These are phyloP conservation scores for Anabas testudineus DNA, from an alignment of 2,797 vertebrate species.

Conservation along the genomic window DNA sequence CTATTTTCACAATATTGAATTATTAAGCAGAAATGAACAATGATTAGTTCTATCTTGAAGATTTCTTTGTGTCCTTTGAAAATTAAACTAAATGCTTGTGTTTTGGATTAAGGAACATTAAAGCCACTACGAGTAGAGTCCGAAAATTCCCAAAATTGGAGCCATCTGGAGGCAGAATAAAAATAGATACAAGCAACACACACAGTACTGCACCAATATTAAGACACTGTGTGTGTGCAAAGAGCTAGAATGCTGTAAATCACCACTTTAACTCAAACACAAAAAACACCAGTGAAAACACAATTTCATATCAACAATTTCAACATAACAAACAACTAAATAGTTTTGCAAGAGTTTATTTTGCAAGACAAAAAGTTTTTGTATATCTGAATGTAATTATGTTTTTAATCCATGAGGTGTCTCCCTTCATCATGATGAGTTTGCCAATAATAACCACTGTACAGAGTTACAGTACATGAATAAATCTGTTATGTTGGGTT, in stretches of 20 bases:
- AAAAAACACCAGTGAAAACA: conserved; percentile 34
- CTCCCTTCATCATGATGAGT: conserved; percentile 38
- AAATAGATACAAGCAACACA: too few species aligned
- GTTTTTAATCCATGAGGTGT: conserved; percentile 39
- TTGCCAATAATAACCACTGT: conserved; percentile 5
- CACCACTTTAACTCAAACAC: conserved; percentile 47
- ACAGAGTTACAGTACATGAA: conserved; percentile 31
- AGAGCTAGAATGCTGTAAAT: conserved; percentile 35
- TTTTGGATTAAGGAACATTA: background rate
- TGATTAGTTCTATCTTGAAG: too few species aligned
- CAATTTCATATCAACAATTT: conserved; percentile 8
- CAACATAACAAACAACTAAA: conserved; percentile 21
- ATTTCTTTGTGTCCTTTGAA: too few species aligned
- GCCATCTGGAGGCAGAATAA: background rate
- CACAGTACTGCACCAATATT: too few species aligned
- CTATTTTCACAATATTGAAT: too few species aligned
- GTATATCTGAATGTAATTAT: conserved; percentile 20
- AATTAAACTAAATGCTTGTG: too few species aligned
- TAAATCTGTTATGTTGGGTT: conserved; percentile 26
- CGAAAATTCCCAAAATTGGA: conserved; percentile 8
- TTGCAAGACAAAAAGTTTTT: background rate
- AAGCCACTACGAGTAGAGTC: background rate
- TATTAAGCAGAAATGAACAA: too few species aligned
- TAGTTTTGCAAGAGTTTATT: conserved; percentile 8
- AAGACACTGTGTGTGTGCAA: too few species aligned